Conservation (phyloP, 1,140 invertebrate genomes). For the Megalopta genalis region DNA sequence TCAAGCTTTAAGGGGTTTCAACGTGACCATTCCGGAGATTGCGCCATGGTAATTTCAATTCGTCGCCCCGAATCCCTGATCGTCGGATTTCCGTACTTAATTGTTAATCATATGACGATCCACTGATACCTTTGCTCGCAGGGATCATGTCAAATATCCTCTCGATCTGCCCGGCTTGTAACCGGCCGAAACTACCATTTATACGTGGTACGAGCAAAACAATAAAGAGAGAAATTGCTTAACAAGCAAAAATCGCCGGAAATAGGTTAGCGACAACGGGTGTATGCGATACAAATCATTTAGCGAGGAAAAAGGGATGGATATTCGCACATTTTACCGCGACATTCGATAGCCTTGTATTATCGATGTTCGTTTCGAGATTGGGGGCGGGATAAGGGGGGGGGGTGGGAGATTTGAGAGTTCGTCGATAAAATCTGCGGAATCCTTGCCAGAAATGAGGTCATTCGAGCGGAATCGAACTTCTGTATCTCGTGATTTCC, state of each 20-base stretch:
- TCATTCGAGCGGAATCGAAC: slow-evolving; percentile 35
- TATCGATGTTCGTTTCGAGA: slow-evolving; percentile 12
- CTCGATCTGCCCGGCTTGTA: too few species aligned
- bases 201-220: background rate
- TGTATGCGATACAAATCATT: background rate
- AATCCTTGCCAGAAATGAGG: slow-evolving; percentile 39
- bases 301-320: background rate
- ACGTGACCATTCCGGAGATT: slow-evolving; percentile 42
- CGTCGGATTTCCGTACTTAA: slow-evolving; percentile 23
- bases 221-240: background rate
- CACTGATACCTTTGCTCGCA: too few species aligned
- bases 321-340: slow-evolving; percentile 5
- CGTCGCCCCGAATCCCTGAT: slow-evolving; percentile 17
- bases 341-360: slow-evolving; percentile 12
- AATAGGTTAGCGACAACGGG: background rate
- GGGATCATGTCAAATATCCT: too few species aligned
- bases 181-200: too few species aligned
- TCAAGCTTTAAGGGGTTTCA: slow-evolving; percentile 51
- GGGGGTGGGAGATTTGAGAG: background rate
- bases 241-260: background rate
- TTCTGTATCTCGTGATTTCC: slow-evolving; percentile 30
- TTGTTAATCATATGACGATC: background rate
- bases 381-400: background rate
- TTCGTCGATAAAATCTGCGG: slow-evolving; percentile 14
- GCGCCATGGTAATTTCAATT: slow-evolving; percentile 47